A percentile compares a stretch with the other conserved stretches of the same genome.
Evolutionary conservation across 2,113 vertebrate species (phyloP).

Genomic region (Muntiacus reevesi): DNA sequence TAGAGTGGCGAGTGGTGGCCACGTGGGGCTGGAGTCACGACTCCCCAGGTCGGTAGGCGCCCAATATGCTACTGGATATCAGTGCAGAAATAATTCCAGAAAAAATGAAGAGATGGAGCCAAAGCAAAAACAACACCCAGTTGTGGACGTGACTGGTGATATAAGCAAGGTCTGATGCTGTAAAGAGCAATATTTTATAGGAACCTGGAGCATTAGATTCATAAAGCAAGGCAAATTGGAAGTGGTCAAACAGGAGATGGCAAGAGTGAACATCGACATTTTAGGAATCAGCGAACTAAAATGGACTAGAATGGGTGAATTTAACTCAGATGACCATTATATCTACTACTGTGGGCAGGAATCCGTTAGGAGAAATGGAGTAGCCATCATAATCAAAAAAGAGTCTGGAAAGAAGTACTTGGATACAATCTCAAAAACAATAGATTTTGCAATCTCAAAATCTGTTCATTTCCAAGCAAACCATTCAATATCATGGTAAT

Average conservation of each 20-base stretch:
- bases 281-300: not conserved
- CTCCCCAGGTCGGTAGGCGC: not conserved
- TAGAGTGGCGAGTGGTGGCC: not conserved
- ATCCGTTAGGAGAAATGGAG: not conserved
- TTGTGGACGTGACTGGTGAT: not conserved
- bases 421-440: not conserved
- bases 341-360: not conserved
- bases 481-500: not conserved
- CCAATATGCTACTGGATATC: not conserved
- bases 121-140: not conserved
- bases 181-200: not conserved
- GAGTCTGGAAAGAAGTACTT: not conserved
- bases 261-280: not conserved
- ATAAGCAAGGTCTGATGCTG: not conserved
- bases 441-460: not conserved
- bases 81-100: not conserved
- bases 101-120: not conserved
- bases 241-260: not conserved
- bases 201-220: not conserved
- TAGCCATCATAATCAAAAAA: not conserved
- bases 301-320: not conserved
- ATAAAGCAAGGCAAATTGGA: not conserved
- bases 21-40: not conserved
- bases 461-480: not conserved
- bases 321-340: not conserved